phyloP scores from a whole-genome alignment of 2,113 vertebrate genomes.

The Cyprinodon variegatus region DNA sequence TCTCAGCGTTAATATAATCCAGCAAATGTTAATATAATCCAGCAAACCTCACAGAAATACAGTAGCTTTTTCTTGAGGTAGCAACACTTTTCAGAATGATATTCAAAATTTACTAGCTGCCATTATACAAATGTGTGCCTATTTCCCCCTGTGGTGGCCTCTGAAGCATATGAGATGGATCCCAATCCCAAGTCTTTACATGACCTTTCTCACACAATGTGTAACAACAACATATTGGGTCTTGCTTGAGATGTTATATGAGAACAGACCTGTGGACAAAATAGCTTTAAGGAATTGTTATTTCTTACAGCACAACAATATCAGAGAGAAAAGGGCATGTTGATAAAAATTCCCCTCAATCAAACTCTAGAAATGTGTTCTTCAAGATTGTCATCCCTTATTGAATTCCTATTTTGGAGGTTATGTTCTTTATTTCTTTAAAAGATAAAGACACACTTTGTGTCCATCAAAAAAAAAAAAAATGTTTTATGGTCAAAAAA shows the following conservation, averaged over 20 bases:
- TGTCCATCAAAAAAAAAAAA: slow-evolving; percentile 28
- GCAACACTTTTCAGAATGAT: not conserved
- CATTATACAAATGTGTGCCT: not conserved
- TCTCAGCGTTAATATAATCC: too few relatives aligned
- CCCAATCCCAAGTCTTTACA: not conserved
- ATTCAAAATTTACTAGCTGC: not conserved
- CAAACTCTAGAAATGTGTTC: slow-evolving; percentile 34
- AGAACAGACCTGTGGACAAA: not conserved
- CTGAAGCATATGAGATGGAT: not conserved
- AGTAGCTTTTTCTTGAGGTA: not conserved
- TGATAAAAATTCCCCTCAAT: slow-evolving; percentile 39
- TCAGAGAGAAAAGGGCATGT: slow-evolving; percentile 20
- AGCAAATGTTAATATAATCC: too few relatives aligned
- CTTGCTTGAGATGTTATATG: not conserved
- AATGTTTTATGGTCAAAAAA: slow-evolving; percentile 57
- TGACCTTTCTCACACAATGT: not conserved
- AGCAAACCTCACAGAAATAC: too few relatives aligned
- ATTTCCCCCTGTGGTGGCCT: not conserved
- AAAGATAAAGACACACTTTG: slow-evolving; percentile 28
- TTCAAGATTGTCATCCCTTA: slow-evolving; percentile 32
- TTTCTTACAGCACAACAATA: not conserved
- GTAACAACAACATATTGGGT: not conserved
- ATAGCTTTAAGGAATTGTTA: not conserved
- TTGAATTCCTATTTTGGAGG: slow-evolving; percentile 58
- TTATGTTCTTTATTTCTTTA: slow-evolving; percentile 52